phyloP scores from a whole-genome alignment of 2,113 vertebrate genomes.

The Callospermophilus lateralis region DNA sequence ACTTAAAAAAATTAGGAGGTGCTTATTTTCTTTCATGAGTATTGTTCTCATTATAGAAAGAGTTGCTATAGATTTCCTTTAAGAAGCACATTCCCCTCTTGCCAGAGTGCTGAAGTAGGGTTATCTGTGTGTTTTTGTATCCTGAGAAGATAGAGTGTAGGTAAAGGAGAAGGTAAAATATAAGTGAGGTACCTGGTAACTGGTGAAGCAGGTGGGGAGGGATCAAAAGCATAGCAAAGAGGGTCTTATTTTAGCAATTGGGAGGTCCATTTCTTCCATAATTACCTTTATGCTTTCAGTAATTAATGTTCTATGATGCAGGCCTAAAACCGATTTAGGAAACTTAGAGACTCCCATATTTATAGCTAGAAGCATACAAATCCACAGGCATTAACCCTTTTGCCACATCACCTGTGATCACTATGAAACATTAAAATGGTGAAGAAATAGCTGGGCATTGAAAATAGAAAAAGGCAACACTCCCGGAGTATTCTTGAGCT shows the following conservation, averaged over 20 bases:
- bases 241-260: background rate
- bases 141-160: background rate
- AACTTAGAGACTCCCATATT: background rate
- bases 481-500: background rate
- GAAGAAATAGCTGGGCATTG: background rate
- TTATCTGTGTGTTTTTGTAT: background rate
- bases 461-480: background rate
- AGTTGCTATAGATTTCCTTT: constrained; percentile 32
- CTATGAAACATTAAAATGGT: background rate
- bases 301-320: background rate
- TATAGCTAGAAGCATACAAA: background rate
- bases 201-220: background rate
- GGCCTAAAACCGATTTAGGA: background rate
- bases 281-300: background rate
- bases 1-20: constrained; percentile 46
- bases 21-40: constrained; percentile 46
- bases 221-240: background rate
- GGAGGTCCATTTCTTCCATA: background rate
- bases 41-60: constrained; percentile 45
- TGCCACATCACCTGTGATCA: background rate
- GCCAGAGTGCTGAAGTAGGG: background rate
- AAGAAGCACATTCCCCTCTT: background rate
- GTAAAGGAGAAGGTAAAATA: background rate
- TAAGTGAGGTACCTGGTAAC: background rate
- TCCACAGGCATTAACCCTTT: background rate